Evolutionary conservation across 2,113 vertebrate species (phyloP), one percentile per base, ranked within the genome.

Genomic region (Cettia cetti): DNA sequence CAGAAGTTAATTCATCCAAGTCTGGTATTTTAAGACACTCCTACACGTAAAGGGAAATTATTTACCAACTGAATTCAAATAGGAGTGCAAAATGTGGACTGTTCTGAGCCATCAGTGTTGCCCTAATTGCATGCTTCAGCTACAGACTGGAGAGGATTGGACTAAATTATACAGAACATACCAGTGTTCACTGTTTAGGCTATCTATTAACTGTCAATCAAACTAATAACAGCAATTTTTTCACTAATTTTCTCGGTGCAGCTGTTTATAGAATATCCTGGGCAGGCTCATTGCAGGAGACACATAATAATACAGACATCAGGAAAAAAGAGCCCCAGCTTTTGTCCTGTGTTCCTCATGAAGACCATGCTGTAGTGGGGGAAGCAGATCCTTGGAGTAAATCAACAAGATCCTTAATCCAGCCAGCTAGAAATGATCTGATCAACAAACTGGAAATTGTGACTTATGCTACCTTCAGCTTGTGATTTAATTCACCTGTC

Each of bases 181-280:
- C 93, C 93, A 96, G 92, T 82, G 94, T 96, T 97, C 97, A 96
- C 97, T 98, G 96, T 98, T 98, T 97, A 98, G 97, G 96, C 97
- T 97, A 98, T 96, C 97, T 97, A 98, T 98, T 98, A 98, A 96
- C 97, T 98, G 98, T 95, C 98, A 98, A 89, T 98, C 98, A 98
- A 97, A 96, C 95, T 98, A 98, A 98, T 98, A 98, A 98, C 97
- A 97, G 98, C 98, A 98, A 98, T 98, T 97, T 98, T 95, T 97
- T 93, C 97, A 93, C 97, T 98, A 98, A 98, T 98, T 98, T 98
- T 96, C 98, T 76, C 93, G 90, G 95, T 97, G 97, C 98, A 98
- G 98, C 98, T 98, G 98, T 98, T 98, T 98, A 97, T 91, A 98
- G 98, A 98, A 98, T 98, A 97, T 97, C 91, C 93, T 96, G 96